Evolutionary conservation across 2,888 invertebrate species (phyloP).

Genomic region (Spicauda simplicius): DNA sequence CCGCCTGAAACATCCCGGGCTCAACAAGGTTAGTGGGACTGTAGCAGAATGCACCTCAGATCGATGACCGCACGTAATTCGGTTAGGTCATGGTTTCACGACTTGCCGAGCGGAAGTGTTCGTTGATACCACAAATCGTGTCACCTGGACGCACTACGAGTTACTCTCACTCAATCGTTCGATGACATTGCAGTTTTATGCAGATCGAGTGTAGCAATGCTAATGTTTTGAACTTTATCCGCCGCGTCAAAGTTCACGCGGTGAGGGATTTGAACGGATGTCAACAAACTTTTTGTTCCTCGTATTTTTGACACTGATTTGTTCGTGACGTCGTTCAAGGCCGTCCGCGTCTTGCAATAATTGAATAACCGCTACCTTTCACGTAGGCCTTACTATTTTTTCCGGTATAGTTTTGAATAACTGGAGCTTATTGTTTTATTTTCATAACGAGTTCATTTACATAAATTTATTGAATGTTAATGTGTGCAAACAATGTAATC

Average conservation of each 20-base stretch:
- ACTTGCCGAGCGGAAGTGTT: slow-evolving; percentile 56
- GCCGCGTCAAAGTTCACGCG: slow-evolving; percentile 59
- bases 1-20: slow-evolving; percentile 87
- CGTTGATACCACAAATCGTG: slow-evolving; percentile 45
- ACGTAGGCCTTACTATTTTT: neutral
- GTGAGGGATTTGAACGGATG: slow-evolving; percentile 42
- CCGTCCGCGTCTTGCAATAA: slow-evolving; percentile 9
- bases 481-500: neutral
- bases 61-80: slow-evolving; percentile 50
- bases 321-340: slow-evolving; percentile 19
- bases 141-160: slow-evolving; percentile 44
- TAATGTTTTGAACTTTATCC: slow-evolving; percentile 57
- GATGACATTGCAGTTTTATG: slow-evolving; percentile 14
- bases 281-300: slow-evolving; percentile 56
- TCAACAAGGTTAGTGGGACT: slow-evolving; percentile 86
- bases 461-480: neutral
- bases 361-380: slow-evolving; percentile 18
- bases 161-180: slow-evolving; percentile 40
- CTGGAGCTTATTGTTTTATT: neutral
- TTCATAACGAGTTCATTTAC: slow-evolving; percentile 9
- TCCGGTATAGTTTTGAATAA: slow-evolving; percentile 5
- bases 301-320: slow-evolving; percentile 12
- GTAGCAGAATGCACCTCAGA: slow-evolving; percentile 41
- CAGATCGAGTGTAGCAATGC: slow-evolving; percentile 50
- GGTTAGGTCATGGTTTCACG: slow-evolving; percentile 66